Base-by-base conservation (phyloP, 1,140 invertebrate genomes). In the Thrips palmi region DNA sequence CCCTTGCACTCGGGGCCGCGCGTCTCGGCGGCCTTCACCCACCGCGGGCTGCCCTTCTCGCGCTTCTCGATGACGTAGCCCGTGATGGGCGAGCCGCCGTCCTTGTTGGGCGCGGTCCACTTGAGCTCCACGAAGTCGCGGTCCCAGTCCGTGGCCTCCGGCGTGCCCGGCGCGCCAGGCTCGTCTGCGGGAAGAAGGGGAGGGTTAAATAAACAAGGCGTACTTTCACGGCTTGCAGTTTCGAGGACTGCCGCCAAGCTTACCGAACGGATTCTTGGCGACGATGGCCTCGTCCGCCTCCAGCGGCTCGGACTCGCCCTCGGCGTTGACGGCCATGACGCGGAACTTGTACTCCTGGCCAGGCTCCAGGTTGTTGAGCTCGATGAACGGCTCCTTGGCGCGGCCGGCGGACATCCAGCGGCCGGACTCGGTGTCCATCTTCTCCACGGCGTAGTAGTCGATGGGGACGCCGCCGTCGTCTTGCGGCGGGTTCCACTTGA, bases 251-350 rank as follows among this genome's bases (percentile, higher is more conserved):
- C 30, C 30, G 7, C 8, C 23, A 15, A 45, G 57, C 64, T 63
- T 57, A 86, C 80, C 87, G 56, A 87, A 98, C 49, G 91, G 91
- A 84, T 97, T 94, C 61, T 97, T 97, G 15, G 93, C 93, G 45
- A 94, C 68, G 41, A 94, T 87, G 12, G 81, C 73, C 44, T 86
- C 71, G 30, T 86, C 77, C 4, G 86, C 85, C 45, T 81, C 76
- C 27, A 97, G 59, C 11, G 89, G 88, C 51, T 92, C 86, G 3
- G 89, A 93, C 54, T 85, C 81, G 15, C 93, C 93, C 60, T 96
- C 86, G 36, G 80, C 74, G 56, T 97, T 97, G 2, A 96, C 88
- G 39, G 93, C 93, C 11, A 77, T 71, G 1, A 97, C 89, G 30
- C 92, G 68, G 71, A 97, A 97, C 62, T 93, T 91, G 59, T 97